Base-by-base conservation (phyloP, 2,888 invertebrate genomes). In the Nysson spinosus region DNA sequence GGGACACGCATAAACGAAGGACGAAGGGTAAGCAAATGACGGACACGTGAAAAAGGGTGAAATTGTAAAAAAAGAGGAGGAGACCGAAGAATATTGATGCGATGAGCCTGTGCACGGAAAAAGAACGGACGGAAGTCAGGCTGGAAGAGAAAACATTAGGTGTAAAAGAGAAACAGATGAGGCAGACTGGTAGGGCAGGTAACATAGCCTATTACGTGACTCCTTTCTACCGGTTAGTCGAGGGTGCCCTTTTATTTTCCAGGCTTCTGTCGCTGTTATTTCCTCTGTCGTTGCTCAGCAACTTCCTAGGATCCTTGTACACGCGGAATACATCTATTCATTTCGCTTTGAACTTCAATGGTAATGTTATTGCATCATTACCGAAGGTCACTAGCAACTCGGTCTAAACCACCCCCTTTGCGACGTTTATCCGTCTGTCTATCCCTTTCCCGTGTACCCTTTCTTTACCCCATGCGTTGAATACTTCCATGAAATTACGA, bases 341-440 rank as follows among this genome's bases (percentile, higher is more conserved):
- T 80, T 81, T 81, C 69, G 74, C 82, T 82, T 80, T 83, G 79
- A 80, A 74, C 72, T 70, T 75, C 75, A 75, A 80, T 79, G 80
- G 79, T 84, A 83, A 84, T 83, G 82, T 82, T 82, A 82, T 83
- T 83, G 83, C 82, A 81, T 81, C 79, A 81, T 82, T 82, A 80
- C 77, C 69, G 69, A 78, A 78, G 75, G 69, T 73, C 75, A 67
- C 35, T 44, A 43, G 46, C 55, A 51, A 40, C 54, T 55, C 42
- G 20, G 5, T 19, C 40, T 40, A 37, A 11, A 12, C 24, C 34
- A 26, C 22, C 55, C 44, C 26, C 19, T 60, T 64, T 62, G 30
- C 42, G 50, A 46, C 14, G 12, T 16, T 34, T 6, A 12, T 14
- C 34, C 14, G 34, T 9, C 2, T 24, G 5, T 9, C 9, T 9